phyloP scores from a whole-genome alignment of 2,113 vertebrate genomes.

The Catagonus wagneri region DNA sequence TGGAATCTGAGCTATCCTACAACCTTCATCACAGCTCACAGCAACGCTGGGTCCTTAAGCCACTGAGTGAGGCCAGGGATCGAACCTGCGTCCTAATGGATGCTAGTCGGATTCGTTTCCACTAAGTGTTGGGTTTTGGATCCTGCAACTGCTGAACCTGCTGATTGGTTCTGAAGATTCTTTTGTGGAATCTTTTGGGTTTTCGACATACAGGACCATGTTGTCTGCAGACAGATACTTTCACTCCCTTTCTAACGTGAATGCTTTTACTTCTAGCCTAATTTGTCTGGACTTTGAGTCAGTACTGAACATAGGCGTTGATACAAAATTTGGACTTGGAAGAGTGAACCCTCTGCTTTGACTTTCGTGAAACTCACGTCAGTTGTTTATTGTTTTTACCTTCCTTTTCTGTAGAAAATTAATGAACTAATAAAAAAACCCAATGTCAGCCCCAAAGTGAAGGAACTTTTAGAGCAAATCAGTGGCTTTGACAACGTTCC shows the following conservation, averaged over 20 bases:
- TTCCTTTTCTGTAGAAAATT: conserved; percentile 90
- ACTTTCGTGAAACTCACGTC: not conserved
- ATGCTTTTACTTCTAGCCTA: not conserved
- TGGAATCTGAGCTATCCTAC: no score
- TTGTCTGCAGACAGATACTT: not conserved
- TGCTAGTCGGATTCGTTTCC: no score
- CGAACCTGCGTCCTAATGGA: no score
- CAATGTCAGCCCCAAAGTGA: conserved; percentile 90
- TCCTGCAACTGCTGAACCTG: not conserved
- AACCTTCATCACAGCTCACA: no score
- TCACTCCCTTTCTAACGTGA: not conserved
- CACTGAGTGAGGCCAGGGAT: no score
- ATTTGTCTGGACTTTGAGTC: not conserved
- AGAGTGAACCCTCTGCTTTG: not conserved
- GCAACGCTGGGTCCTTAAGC: no score
- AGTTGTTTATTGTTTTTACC: not conserved
- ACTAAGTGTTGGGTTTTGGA: not conserved
- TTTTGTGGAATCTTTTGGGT: not conserved
- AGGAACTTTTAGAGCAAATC: conserved; percentile 92
- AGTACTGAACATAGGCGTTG: not conserved
- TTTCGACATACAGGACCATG: not conserved
- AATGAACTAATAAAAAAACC: conserved; percentile 92
- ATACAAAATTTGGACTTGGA: not conserved
- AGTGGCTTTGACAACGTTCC: conserved; percentile 94
- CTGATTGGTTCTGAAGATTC: not conserved